Evolutionary conservation across 2,797 vertebrate species (phyloP).

Genomic region (Hyperoplus immaculatus): DNA sequence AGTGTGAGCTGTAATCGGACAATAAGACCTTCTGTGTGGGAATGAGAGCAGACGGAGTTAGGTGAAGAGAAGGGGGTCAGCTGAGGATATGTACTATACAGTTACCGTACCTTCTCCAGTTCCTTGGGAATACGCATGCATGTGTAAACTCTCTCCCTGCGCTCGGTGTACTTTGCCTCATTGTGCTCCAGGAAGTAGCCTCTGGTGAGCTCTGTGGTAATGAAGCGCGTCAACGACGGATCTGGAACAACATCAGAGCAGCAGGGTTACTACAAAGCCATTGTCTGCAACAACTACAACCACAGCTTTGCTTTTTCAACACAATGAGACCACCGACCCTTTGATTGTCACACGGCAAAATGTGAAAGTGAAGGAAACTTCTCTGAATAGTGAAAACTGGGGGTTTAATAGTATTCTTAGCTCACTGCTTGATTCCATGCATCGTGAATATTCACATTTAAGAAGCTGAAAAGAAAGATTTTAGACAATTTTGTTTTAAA

Average conservation of each 20-base stretch:
- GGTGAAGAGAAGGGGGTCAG: neutral
- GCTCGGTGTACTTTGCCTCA: slow-evolving; percentile 97
- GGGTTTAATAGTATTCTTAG: neutral
- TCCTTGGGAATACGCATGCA: slow-evolving; percentile 98
- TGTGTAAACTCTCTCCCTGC: slow-evolving; percentile 95
- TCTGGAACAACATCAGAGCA: slow-evolving; percentile 83
- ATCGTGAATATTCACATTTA: neutral
- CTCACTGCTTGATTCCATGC: slow-evolving; percentile 8
- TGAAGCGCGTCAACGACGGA: slow-evolving; percentile 93
- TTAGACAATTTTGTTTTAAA: neutral
- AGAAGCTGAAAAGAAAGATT: neutral
- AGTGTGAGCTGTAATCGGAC: slow-evolving; percentile 8
- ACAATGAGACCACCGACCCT: slow-evolving; percentile 42
- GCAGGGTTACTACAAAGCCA: slow-evolving; percentile 55
- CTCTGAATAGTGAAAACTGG: slow-evolving; percentile 8
- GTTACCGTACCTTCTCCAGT: slow-evolving; percentile 92
- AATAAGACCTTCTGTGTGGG: neutral
- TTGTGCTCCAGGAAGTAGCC: slow-evolving; percentile 99
- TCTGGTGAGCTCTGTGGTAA: slow-evolving; percentile 95
- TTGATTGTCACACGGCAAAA: slow-evolving; percentile 9
- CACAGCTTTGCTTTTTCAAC: slow-evolving; percentile 15
- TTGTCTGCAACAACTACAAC: slow-evolving; percentile 64
- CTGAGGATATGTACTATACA: neutral
- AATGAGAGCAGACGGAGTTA: slow-evolving; percentile 8
- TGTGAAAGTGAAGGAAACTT: slow-evolving; percentile 45